Base-by-base conservation (phyloP, 2,888 invertebrate species). In the Lasioglossum zephyrum region DNA sequence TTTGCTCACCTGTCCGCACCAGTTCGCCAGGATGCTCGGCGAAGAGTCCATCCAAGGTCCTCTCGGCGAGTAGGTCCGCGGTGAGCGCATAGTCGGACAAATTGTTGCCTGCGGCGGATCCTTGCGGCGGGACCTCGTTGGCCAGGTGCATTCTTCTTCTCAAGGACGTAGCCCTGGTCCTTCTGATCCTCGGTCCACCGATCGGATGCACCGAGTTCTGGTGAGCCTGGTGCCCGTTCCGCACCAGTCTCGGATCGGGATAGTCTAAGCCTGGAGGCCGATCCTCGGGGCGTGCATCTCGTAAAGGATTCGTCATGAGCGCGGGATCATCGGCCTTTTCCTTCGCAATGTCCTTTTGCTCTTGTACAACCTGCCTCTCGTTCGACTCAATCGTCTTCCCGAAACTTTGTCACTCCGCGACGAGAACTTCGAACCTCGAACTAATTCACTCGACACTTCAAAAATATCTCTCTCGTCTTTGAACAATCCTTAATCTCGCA, bases 11-110 rank as follows among this genome's bases (percentile, higher is more conserved):
- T 90, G 99, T 99, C 94, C 98, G 97, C 85, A 99, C 97, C 90
- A 99, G 96, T 95, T 98, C 98, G 31, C 98, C 99, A 4, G 98
- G 98, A 95, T 99, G 98, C 93, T 99, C 98, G 79, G 98, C 97
- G 85, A 99, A 95, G 86, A 98, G 96, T 76, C 98, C 97, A 94
- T 98, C 98, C 87, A 98, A 95, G 3, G 98, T 98, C 88, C 98
- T 96, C 94, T 98, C 98, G 73, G 98, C 97, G 89, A 98, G 95
- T 75, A 98, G 96, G 94, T 98, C 98, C 9, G 98, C 98, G 41
- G 98, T 98, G 95, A 98, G 95, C 47, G 97, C 96, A 93, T 96
- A 96, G 86, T 96, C 96, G 5, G 96, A 95, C 76, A 96, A 91
- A 66, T 95, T 95, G 82, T 93, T 95, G 72, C 89, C 92, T 26